Evolutionary conservation across 2,797 vertebrate genomes (phyloP), one percentile per base, ranked within the genome.

Genomic region (Margarornis squamiger): DNA sequence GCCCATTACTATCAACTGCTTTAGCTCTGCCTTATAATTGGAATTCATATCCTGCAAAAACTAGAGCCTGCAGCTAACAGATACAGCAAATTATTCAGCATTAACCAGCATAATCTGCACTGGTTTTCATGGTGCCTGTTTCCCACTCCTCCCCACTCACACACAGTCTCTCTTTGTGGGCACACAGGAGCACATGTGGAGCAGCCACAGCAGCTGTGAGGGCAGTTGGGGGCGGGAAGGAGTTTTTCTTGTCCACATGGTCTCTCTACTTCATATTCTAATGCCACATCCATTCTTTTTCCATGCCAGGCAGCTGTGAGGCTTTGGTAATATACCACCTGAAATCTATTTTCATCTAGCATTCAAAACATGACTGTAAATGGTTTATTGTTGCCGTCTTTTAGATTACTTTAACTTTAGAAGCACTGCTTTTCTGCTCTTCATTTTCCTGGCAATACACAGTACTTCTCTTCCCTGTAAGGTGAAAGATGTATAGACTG

Each of bases 401-500:
- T 72, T 39, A 89, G 73, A 93, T 94, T 92, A 76, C 84, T 95
- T 96, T 89, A 90, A 86, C 80, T 97, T 94, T 51, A 82, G 90
- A 32, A 77, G 49, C 54, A 79, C 41, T 82, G 62, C 46, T 52
- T 96, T 78, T 89, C 38, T 88, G 51, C 68, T 92, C 59, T 96
- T 95, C 77, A 93, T 97, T 95, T 95, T 88, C 78, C 86, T 78
- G 67, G 89, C 81, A 94, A 78, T 15, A 52, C 26, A 74, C 41
- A 26, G n/a, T 71, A 52, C 57, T 93, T 63, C 86, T 94, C 66
- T 63, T 87, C 46, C 74, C 24, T 77, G 62, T 73, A 57, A 92
- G 80, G 84, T 90, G 88, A 94, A 94, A 97, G 95, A 97, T 95
- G 89, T 92, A 93, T 96, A 95, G 95, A 94, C 82, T 94, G 48